Base-by-base conservation (phyloP, 2,888 invertebrate genomes). In the Gryllus longicercus region DNA sequence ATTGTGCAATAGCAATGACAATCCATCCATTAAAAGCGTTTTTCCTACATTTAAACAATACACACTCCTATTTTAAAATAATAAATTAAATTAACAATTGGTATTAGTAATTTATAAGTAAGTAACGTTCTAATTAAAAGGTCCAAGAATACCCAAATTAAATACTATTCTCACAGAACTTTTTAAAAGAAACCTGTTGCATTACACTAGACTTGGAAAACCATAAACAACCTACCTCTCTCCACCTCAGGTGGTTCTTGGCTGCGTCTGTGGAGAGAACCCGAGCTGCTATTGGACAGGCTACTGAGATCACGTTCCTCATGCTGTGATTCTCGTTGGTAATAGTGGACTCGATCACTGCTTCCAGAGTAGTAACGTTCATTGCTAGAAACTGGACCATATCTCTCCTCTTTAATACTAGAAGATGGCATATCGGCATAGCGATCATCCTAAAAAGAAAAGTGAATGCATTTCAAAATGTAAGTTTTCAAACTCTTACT, bases 161-260 rank as follows among this genome's bases (percentile, higher is more conserved):
- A 38, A 38, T 8, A 38, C 38, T 38, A 38, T 5, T 5, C 38
- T 38, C 5, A 1, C 38, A 38, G 38, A 38, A 38, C 38, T 38
- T 38, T 38, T 38, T 38, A 38, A 38, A 38, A 38, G 8, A 38
- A 38, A 8, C 38, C 5, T 38, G 38, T 38, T 38, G 38, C 0
- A 38, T 0, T 38, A 38, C 38, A 4, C 38, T 38, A 8, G 38
- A 38, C 38, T 38, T 8, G 8, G 38, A 38, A 38, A 38, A 38
- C 8, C 5, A 38, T 5, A 8, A 38, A 38, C 8, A 4, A 63
- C 63, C 63, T 14, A 63, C 63, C 63, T 63, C 63, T 63, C 63
- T 89, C 88, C 84, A 89, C 88, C 84, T 91, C 91, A 85, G 87
- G 84, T 80, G 89, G 86, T 84, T 91, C 91, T 85, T 89, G 90